A percentile compares a stretch with the other conserved stretches of the same genome.
These are phyloP conservation scores for Encarsia formosa DNA, from an alignment of 2,888 invertebrate species.

Conservation along the genomic window DNA sequence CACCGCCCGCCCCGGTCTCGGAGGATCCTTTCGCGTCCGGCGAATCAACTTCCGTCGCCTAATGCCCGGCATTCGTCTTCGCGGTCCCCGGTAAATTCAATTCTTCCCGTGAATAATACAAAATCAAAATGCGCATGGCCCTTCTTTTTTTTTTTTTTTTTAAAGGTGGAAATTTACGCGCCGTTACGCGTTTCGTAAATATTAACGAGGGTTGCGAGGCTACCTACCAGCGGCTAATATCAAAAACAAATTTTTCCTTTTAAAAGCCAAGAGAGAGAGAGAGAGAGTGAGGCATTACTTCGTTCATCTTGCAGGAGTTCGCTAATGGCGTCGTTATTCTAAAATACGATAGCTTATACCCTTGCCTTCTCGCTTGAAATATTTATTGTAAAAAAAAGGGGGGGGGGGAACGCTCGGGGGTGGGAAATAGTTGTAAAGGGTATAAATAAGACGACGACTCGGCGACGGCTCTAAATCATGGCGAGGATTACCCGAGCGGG, in stretches of 20 bases:
- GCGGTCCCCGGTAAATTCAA: slow-evolving; percentile 43
- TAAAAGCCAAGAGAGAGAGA: slow-evolving; percentile 28
- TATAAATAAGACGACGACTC: not conserved
- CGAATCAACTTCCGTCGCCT: slow-evolving; percentile 52
- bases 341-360: no score
- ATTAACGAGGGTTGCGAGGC: slow-evolving; percentile 28
- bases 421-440: not conserved
- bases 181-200: slow-evolving; percentile 26
- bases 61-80: slow-evolving; percentile 50
- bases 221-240: slow-evolving; percentile 36
- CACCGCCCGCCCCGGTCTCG: slow-evolving; percentile 37
- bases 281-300: slow-evolving; percentile 42
- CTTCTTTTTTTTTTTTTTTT: not conserved
- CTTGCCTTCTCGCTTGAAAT: no score
- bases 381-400: no score
- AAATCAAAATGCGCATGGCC: not conserved
- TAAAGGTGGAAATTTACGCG: not conserved
- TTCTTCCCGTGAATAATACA: not conserved
- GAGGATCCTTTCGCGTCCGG: slow-evolving; percentile 39
- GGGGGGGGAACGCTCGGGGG: no score
- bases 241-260: slow-evolving; percentile 42
- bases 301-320: slow-evolving; percentile 43
- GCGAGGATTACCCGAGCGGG: slow-evolving; percentile 8
- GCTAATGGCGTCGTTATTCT: slow-evolving; percentile 50
- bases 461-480: not conserved